These are phyloP conservation scores for Oryzias celebensis DNA, from an alignment of 2,113 vertebrate genomes.

Conservation along the genomic window DNA sequence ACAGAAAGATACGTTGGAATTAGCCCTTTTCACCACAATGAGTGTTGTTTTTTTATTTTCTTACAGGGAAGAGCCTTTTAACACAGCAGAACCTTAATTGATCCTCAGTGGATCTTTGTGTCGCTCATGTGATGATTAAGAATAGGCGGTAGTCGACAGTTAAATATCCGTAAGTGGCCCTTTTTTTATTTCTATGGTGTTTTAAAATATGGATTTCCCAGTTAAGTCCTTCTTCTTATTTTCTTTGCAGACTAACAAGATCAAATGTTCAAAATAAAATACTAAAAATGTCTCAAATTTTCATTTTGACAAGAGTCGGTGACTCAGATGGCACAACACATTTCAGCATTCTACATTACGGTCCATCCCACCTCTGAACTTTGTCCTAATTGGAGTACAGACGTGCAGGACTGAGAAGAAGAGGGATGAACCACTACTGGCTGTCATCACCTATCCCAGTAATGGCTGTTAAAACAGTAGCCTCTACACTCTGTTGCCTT, in stretches of 20 bases:
- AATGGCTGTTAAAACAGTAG: constrained; percentile 69
- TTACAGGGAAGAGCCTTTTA: constrained; percentile 2
- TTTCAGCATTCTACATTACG: constrained; percentile 19
- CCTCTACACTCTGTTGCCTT: constrained; percentile 62
- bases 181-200: constrained; percentile 15
- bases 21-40: constrained; percentile 34
- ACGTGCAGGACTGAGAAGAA: background rate
- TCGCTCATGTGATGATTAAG: background rate
- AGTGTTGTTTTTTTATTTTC: constrained; percentile 18
- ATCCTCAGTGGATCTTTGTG: constrained; percentile 10
- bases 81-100: constrained; percentile 7
- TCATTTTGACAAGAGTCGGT: constrained; percentile 5
- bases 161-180: background rate
- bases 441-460: constrained; percentile 66
- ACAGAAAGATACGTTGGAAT: constrained; percentile 44
- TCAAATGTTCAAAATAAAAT: constrained; percentile 19
- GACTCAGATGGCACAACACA: constrained; percentile 8
- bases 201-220: constrained; percentile 20
- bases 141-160: background rate
- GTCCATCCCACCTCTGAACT: constrained; percentile 25
- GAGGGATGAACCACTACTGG: constrained; percentile 17
- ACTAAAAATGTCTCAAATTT: background rate
- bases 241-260: constrained; percentile 1
- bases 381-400: constrained; percentile 30
- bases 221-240: constrained; percentile 2